Evolutionary conservation across 2,888 invertebrate genomes (phyloP).

Genomic region (Cotesia congregata): DNA sequence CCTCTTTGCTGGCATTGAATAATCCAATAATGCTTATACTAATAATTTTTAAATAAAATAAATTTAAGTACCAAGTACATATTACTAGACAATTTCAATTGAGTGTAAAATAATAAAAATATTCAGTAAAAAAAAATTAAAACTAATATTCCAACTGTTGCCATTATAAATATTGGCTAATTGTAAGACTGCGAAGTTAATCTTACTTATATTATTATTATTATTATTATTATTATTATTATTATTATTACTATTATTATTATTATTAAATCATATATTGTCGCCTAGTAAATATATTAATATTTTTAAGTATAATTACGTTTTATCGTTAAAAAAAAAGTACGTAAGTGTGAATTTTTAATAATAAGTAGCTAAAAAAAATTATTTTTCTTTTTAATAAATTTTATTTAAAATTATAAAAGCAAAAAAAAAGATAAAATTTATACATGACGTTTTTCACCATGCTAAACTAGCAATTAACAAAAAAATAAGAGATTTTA

Average conservation of each 20-base stretch:
- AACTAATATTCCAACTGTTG: constrained; percentile 48
- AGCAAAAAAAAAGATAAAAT: background rate
- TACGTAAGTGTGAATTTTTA: background rate
- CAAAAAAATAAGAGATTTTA: background rate
- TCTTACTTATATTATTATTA: constrained; percentile 48
- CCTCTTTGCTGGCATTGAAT: background rate
- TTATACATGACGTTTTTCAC: background rate
- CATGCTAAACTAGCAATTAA: background rate
- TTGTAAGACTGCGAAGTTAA: constrained; percentile 58
- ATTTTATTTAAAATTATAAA: background rate
- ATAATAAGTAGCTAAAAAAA: background rate
- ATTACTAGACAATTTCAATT: constrained; percentile 37
- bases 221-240: constrained; percentile 34
- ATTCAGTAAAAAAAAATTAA: constrained; percentile 37
- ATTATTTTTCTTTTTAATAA: background rate
- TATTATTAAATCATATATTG: constrained; percentile 36
- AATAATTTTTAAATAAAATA: constrained; percentile 20
- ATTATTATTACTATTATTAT: constrained; percentile 36
- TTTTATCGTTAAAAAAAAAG: background rate
- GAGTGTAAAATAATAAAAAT: constrained; percentile 48
- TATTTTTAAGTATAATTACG: background rate
- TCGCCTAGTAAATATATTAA: background rate
- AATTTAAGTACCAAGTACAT: constrained; percentile 9
- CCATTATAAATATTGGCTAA: constrained; percentile 56
- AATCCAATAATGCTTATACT: background rate